Evolutionary conservation across 2,113 vertebrate genomes (phyloP).

Genomic region (Pseudonaja textilis): DNA sequence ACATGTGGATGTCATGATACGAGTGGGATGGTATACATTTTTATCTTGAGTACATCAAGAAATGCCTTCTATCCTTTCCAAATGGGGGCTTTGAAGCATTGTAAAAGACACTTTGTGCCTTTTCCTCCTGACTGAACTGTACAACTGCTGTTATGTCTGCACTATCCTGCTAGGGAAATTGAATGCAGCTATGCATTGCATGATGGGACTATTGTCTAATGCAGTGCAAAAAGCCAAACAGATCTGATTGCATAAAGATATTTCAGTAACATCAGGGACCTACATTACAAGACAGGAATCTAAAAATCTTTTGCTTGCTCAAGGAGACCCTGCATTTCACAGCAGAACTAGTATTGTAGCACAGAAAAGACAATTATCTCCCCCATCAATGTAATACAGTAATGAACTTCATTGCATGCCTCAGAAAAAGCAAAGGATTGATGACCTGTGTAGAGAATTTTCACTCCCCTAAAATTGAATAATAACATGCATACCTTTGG

Average conservation of each 20-base stretch:
- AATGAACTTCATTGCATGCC: neutral
- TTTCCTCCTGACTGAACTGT: neutral
- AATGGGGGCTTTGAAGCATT: neutral
- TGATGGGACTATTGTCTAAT: slow-evolving; percentile 17
- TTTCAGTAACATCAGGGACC: slow-evolving; percentile 49
- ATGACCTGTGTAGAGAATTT: neutral
- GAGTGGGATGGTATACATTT: no score
- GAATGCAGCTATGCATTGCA: slow-evolving; percentile 19
- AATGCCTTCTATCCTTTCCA: neutral
- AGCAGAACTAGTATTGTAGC: neutral
- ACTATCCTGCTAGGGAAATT: slow-evolving; percentile 23
- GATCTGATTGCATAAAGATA: slow-evolving; percentile 37
- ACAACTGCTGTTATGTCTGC: slow-evolving; percentile 6
- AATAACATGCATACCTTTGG: neutral
- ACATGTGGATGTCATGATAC: neutral
- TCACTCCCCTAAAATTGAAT: neutral
- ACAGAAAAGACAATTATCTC: neutral
- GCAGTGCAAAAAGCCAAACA: slow-evolving; percentile 21
- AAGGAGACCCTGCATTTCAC: neutral
- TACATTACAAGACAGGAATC: slow-evolving; percentile 34
- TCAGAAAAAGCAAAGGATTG: neutral
- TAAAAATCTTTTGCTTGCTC: slow-evolving; percentile 33
- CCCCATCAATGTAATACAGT: neutral
- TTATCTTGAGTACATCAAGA: neutral
- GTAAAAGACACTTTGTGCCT: neutral